Conservation (phyloP, 2,797 vertebrate genomes). For the Rhadinocentrus ornatus region DNA sequence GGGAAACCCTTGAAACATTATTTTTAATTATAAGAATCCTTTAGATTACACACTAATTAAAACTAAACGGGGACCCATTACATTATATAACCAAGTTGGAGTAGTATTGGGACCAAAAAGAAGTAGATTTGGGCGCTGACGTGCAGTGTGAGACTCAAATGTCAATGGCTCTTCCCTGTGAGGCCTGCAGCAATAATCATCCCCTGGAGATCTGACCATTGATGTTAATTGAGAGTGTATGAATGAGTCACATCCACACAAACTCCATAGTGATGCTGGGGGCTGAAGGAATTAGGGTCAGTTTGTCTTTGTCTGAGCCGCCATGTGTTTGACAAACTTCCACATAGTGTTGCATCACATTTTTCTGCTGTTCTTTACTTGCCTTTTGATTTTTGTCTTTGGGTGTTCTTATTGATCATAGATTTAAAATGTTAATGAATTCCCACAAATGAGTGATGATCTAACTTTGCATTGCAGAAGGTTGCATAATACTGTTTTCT, state of each 20-base stretch:
- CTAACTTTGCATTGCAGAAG: conserved; percentile 16
- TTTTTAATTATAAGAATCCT: background rate
- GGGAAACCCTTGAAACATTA: background rate
- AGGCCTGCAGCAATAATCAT: conserved; percentile 44
- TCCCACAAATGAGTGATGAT: background rate
- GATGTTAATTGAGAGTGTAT: conserved; percentile 32
- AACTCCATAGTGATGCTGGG: conserved; percentile 16
- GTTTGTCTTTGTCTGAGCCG: conserved; percentile 33
- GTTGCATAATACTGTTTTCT: conserved; percentile 26
- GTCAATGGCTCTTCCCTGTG: conserved; percentile 40
- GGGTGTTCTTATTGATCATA: conserved; percentile 47
- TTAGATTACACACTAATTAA: background rate
- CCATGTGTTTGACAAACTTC: conserved; percentile 1
- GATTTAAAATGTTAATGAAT: conserved; percentile 41
- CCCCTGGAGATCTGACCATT: conserved; percentile 17
- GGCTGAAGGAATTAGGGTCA: conserved; percentile 13
- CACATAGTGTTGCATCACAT: conserved; percentile 2
- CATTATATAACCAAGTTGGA: background rate
- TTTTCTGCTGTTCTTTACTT: conserved; percentile 20
- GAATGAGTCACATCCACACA: conserved; percentile 46
- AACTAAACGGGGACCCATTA: background rate
- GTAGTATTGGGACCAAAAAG: conserved; percentile 5
- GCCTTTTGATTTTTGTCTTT: background rate
- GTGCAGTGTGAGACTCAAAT: conserved; percentile 39
- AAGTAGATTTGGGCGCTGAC: conserved; percentile 19